Percentiles rank a stretch among this genome's conserved stretches.
Conservation (phyloP, 2,888 invertebrate species). For the Scelioninae gen. 1 region DNA sequence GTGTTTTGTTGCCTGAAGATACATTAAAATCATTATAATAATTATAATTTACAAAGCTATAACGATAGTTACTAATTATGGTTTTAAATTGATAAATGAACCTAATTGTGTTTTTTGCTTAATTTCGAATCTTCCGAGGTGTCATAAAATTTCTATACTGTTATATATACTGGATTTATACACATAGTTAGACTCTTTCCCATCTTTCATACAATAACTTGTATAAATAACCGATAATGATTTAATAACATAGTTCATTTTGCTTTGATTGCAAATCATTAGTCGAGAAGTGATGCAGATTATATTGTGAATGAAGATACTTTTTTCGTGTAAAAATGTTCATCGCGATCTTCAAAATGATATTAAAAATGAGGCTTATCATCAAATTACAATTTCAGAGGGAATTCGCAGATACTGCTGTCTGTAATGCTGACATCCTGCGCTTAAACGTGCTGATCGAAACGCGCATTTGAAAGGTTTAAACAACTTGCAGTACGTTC, state of each 20-base stretch:
- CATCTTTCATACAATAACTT: too few relatives aligned
- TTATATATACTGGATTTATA: too few relatives aligned
- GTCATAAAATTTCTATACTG: too few relatives aligned
- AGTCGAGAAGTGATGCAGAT: not conserved
- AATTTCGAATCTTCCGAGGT: too few relatives aligned
- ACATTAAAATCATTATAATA: too few relatives aligned
- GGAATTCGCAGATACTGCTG: conserved; percentile 20
- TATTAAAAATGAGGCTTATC: conserved; percentile 25
- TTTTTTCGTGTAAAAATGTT: not conserved
- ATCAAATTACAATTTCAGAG: conserved; percentile 40
- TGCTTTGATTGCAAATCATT: not conserved
- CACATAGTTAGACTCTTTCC: too few relatives aligned
- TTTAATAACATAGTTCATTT: conserved; percentile 10
- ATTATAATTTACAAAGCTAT: too few relatives aligned
- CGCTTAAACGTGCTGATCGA: conserved; percentile 27
- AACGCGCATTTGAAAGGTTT: conserved; percentile 32
- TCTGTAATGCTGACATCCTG: conserved; percentile 34
- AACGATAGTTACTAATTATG: too few relatives aligned
- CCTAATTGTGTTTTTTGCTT: not conserved
- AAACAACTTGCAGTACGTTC: conserved; percentile 45
- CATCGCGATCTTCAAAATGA: conserved; percentile 14
- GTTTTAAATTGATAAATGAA: not conserved
- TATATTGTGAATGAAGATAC: conserved; percentile 18
- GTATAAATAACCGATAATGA: not conserved
- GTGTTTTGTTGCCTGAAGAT: too few relatives aligned